Percentiles rank a stretch among this genome's conserved stretches.
Evolutionary conservation across 2,113 vertebrate species (phyloP).

Genomic region (Potamarius usumacintae): DNA sequence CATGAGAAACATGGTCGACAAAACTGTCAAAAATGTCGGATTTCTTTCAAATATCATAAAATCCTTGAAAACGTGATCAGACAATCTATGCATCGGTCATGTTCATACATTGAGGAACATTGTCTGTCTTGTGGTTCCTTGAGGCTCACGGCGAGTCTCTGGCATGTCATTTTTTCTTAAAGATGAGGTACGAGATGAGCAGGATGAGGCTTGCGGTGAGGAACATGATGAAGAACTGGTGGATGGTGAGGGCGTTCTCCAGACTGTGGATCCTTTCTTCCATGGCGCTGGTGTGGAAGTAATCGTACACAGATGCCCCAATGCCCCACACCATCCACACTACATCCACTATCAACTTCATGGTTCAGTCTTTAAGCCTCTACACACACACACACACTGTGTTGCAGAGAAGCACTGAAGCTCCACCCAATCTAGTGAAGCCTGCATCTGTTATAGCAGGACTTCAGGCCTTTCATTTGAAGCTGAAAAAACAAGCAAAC

Average conservation of each 20-base stretch:
- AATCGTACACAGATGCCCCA: constrained; percentile 75
- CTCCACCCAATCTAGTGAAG: background rate
- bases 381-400: background rate
- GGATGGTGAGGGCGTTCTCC: constrained; percentile 71
- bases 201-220: constrained; percentile 15
- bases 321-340: constrained; percentile 78
- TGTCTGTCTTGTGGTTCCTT: background rate
- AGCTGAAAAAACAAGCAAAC: background rate
- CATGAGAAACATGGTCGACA: too few species aligned
- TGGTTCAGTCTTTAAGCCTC: constrained; percentile 48
- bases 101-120: background rate
- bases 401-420: background rate
- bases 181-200: constrained; percentile 33
- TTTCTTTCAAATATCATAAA: too few species aligned
- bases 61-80: too few species aligned
- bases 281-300: constrained; percentile 77
- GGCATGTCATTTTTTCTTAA: constrained; percentile 16
- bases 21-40: too few species aligned
- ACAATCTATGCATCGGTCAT: background rate
- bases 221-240: constrained; percentile 73
- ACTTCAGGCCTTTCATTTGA: background rate
- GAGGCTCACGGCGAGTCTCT: background rate
- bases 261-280: constrained; percentile 76
- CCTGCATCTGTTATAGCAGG: background rate
- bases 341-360: constrained; percentile 76